A percentile compares a stretch with the other conserved stretches of the same genome.
phyloP scores from a whole-genome alignment of 2,797 vertebrate genomes.

The Dendrocincla fuliginosa region DNA sequence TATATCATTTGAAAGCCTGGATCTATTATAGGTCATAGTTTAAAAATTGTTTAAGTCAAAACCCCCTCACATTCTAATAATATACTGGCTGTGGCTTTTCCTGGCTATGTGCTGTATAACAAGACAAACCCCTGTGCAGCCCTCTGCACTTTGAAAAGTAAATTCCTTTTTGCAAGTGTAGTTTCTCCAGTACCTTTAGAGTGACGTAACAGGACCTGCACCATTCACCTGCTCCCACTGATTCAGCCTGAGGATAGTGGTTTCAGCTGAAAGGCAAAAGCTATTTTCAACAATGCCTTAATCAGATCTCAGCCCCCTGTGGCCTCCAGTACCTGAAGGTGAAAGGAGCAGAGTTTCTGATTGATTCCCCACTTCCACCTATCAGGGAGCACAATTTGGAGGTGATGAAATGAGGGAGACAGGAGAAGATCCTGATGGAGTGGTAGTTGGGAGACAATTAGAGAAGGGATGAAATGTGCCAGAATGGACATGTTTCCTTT shows the following conservation, averaged over 20 bases:
- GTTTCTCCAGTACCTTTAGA: background rate
- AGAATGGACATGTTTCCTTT: background rate
- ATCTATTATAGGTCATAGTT: background rate
- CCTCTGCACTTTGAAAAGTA: background rate
- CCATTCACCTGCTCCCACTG: background rate
- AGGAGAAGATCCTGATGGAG: background rate
- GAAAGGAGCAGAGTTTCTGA: background rate
- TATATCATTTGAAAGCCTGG: background rate
- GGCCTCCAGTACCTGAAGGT: background rate
- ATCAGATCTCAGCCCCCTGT: background rate
- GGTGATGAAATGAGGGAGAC: background rate
- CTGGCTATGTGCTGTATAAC: background rate
- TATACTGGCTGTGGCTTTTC: background rate
- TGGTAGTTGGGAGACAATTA: background rate
- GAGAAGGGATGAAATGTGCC: background rate
- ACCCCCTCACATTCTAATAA: background rate
- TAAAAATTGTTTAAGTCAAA: background rate
- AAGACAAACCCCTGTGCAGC: background rate
- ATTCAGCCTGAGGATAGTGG: background rate
- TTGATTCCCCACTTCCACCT: background rate
- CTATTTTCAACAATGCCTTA: background rate
- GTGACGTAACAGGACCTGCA: rapidly evolving
- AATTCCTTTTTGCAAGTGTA: background rate
- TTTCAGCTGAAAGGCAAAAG: background rate
- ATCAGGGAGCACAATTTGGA: background rate